Conservation (phyloP, 2,113 vertebrate species). For the Nycticorax nycticorax region DNA sequence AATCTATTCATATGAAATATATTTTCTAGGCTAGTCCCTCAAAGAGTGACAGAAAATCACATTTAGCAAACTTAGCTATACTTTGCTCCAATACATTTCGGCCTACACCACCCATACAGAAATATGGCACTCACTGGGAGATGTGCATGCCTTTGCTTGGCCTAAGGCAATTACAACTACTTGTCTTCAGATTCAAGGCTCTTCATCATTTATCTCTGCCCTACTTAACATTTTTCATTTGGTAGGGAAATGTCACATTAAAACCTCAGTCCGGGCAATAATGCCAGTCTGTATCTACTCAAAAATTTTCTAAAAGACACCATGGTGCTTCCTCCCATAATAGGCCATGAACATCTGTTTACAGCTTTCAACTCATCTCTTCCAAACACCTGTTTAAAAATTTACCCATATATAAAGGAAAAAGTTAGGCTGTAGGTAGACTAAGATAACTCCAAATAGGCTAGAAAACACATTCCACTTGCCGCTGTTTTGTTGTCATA, state of each 20-base stretch:
- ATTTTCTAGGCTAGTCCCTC: neutral
- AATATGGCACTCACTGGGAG: neutral
- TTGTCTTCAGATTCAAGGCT: neutral
- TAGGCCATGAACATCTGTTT: neutral
- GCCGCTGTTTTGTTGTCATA: neutral
- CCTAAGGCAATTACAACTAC: neutral
- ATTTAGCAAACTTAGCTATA: neutral
- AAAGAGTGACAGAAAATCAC: neutral
- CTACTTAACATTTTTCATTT: neutral
- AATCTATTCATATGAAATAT: neutral
- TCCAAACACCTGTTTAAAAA: neutral
- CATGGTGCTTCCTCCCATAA: neutral
- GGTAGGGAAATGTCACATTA: neutral
- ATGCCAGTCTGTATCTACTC: neutral
- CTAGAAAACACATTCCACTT: neutral
- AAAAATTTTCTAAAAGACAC: neutral
- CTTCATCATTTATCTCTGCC: neutral
- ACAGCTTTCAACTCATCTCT: neutral
- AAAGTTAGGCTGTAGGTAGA: neutral
- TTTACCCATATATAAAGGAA: neutral
- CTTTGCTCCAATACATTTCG: neutral
- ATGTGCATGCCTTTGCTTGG: neutral
- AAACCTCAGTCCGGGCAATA: neutral
- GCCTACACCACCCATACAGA: too few species aligned
- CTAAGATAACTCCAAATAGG: neutral